Evolutionary conservation across 1,140 invertebrate species (phyloP).

Genomic region (Paralvinella palmiformis): DNA sequence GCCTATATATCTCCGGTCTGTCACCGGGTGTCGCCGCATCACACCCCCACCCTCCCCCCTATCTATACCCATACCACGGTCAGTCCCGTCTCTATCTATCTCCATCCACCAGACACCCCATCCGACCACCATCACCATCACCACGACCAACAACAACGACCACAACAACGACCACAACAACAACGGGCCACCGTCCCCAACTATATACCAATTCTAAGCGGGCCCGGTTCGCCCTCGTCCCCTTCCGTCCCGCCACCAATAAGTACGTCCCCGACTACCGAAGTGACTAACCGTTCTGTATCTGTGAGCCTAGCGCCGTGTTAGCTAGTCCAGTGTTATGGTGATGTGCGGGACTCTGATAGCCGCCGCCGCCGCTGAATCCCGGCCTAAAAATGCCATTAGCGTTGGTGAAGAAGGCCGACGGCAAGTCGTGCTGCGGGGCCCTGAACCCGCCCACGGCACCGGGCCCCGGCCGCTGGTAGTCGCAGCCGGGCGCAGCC

Average conservation of each 20-base stretch:
- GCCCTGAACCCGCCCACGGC: background rate
- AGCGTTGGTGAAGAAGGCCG: constrained; percentile 44
- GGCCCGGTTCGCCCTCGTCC: no score
- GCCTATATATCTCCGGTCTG: no score
- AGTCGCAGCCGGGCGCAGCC: background rate
- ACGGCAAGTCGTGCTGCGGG: constrained; percentile 35
- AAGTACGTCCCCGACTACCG: background rate
- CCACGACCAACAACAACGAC: no score
- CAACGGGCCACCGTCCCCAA: no score
- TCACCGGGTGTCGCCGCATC: no score
- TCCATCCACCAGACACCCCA: no score
- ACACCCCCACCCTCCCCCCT: no score
- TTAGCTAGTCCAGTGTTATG: constrained; percentile 35
- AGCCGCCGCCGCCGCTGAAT: constrained; percentile 38
- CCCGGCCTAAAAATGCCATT: constrained; percentile 42
- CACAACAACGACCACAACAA: no score
- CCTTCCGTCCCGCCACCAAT: background rate
- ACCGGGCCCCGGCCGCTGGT: background rate
- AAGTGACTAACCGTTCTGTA: constrained; percentile 41
- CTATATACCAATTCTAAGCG: no score
- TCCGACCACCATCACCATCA: no score
- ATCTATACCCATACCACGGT: no score
- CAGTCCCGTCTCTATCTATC: no score
- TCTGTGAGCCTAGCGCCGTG: constrained; percentile 27
- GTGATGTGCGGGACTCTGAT: constrained; percentile 37